These are phyloP conservation scores for Drosophila simulans DNA, from an alignment of 1,140 invertebrate species.

Conservation along the genomic window DNA sequence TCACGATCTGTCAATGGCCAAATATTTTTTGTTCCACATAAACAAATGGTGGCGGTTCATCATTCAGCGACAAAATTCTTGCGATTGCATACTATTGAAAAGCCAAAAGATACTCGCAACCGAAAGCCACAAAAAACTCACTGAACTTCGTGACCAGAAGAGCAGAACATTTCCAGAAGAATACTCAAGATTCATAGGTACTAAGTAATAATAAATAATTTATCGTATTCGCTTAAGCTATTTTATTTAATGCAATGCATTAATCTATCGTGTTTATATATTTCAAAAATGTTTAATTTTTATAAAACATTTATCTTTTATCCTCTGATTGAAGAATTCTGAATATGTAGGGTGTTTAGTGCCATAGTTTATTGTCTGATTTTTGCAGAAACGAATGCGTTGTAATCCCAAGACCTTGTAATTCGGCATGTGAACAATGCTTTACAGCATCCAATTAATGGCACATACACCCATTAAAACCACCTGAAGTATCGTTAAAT, in stretches of 20 bases:
- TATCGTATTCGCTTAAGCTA: background rate
- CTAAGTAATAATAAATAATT: background rate
- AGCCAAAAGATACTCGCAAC: conserved; percentile 7
- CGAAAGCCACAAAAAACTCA: conserved; percentile 8
- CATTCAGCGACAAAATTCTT: conserved; percentile 29
- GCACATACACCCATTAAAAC: background rate
- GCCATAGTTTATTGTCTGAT: background rate
- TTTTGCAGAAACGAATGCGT: background rate
- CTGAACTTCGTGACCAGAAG: conserved; percentile 10
- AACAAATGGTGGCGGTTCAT: background rate
- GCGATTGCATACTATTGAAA: conserved; percentile 12
- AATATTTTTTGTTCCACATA: background rate
- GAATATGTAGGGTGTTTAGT: too few relatives aligned
- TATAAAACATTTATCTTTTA: background rate
- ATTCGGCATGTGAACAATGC: background rate
- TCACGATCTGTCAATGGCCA: conserved; percentile 34
- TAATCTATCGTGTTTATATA: too few relatives aligned
- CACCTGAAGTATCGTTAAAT: background rate
- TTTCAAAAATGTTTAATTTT: too few relatives aligned
- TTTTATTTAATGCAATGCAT: too few relatives aligned
- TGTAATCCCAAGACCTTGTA: background rate
- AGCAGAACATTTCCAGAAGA: conserved; percentile 5
- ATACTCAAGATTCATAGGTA: background rate
- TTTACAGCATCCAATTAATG: conserved; percentile 14
- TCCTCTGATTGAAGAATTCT: background rate